Evolutionary conservation across 2,888 invertebrate genomes (phyloP), one percentile per base, ranked within the genome.

Genomic region (Thalpophila matura): DNA sequence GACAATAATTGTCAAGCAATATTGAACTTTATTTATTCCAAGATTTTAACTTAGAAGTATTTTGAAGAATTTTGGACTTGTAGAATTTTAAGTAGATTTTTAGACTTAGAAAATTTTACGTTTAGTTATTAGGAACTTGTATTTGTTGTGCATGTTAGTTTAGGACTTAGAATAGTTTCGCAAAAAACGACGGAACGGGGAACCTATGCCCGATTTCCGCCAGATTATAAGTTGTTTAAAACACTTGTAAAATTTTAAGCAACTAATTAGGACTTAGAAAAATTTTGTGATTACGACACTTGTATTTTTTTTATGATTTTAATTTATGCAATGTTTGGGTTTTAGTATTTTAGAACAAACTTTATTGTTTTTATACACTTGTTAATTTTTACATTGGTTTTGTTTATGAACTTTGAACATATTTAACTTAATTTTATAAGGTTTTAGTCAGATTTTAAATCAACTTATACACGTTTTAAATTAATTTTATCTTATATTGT

Each of bases 151-250:
- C 46, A 46, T 46, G 46, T 46, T 46, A 46, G 22, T 31, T 46
- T 10, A 46, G 22, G 20, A 46, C 46, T 46, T 46, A 46, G 46
- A 22, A 20, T 33, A 46, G 16, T 46, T 46, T 46, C 22, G 51
- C 29, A 45, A 37, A 43, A 29, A 58, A 20, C 33, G 58, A n/a
- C 12, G 46, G 53, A 42, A 53, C 53, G 53, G 53, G 53, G 53
- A 53, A 42, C 7, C 53, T 12, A 33, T 53, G 53, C 53, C 53
- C 53, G 42, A 33, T 42, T 53, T 53, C 18, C 16, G 6, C 16
- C n/a, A 16, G 20, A 4, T 0, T 29, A 4, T 27, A 14, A 12
- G 12, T 16, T 4, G 18, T 10, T 14, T 10, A 20, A 51, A 51
- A 51, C 38, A 51, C 51, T 51, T 51, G 38, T 38, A 51, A 51